Conservation (phyloP, 2,113 vertebrate genomes). For the Corydoras maculifer region DNA sequence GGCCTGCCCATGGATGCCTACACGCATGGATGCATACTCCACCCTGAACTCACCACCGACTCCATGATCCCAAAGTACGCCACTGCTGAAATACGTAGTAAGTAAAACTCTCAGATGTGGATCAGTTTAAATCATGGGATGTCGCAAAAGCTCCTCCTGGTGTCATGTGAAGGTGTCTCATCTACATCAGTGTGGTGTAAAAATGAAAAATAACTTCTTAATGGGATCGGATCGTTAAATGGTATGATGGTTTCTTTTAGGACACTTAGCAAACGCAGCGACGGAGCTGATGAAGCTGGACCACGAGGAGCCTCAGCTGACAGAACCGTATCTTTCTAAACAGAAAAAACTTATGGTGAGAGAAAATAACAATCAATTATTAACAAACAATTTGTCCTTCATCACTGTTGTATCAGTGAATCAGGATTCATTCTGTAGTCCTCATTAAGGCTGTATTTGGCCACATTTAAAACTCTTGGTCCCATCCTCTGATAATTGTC, state of each 20-base stretch:
- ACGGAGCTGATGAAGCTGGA: constrained; percentile 94
- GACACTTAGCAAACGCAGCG: constrained; percentile 88
- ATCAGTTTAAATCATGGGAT: too few relatives aligned
- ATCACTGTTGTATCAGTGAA: too few relatives aligned
- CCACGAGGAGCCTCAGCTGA: constrained; percentile 88
- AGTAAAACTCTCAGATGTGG: constrained; percentile 62
- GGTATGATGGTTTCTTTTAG: constrained; percentile 54
- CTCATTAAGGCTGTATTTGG: too few relatives aligned
- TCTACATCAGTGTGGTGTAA: too few relatives aligned
- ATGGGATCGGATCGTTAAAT: neutral
- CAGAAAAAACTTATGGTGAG: constrained; percentile 99
- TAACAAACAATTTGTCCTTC: too few relatives aligned
- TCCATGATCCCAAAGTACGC: constrained; percentile 99
- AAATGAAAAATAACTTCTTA: too few relatives aligned
- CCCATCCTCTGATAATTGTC: too few relatives aligned
- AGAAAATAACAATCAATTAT: too few relatives aligned
- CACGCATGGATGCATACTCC: constrained; percentile 97
- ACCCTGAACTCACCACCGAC: constrained; percentile 95
- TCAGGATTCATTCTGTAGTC: too few relatives aligned
- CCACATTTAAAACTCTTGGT: too few relatives aligned
- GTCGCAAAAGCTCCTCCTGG: too few relatives aligned
- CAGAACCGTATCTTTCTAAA: constrained; percentile 97
- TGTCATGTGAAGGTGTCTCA: too few relatives aligned
- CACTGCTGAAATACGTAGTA: constrained; percentile 98
- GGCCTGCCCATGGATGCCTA: constrained; percentile 96